These are phyloP conservation scores for Ctenopoma kingsleyae DNA, from an alignment of 2,797 vertebrate genomes.

Conservation along the genomic window DNA sequence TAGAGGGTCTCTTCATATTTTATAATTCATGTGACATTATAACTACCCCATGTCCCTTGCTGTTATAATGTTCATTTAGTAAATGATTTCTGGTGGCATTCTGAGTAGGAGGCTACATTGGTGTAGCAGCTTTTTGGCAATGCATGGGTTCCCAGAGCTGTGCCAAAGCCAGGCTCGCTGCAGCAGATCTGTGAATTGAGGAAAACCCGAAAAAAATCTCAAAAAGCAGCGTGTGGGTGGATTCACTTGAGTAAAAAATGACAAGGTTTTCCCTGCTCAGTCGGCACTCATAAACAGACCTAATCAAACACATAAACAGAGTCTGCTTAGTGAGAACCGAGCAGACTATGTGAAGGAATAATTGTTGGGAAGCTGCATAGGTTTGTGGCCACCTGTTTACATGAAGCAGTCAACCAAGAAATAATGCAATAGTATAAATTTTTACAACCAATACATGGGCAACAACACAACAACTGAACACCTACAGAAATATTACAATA, in stretches of 20 bases:
- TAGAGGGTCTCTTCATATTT: constrained; percentile 5
- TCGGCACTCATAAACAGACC: constrained; percentile 54
- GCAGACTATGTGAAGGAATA: constrained; percentile 1
- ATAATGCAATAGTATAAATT: background rate
- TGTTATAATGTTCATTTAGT: constrained; percentile 49
- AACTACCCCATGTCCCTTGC: constrained; percentile 15
- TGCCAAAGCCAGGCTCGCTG: constrained; percentile 62
- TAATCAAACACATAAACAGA: constrained; percentile 57
- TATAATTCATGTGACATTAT: constrained; percentile 18
- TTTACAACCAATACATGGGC: background rate
- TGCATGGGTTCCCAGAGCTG: constrained; percentile 43
- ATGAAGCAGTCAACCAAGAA: constrained; percentile 16
- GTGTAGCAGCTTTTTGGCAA: constrained; percentile 62
- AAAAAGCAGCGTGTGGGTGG: constrained; percentile 69
- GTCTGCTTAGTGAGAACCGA: constrained; percentile 18
- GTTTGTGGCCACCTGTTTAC: background rate
- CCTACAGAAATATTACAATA: background rate
- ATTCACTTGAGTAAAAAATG: constrained; percentile 68
- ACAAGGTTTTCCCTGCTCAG: constrained; percentile 69
- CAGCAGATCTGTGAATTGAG: constrained; percentile 65
- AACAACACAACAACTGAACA: constrained; percentile 1
- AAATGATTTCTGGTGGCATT: constrained; percentile 53
- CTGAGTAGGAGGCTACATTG: constrained; percentile 59
- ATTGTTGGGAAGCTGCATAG: constrained; percentile 16
- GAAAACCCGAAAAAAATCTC: constrained; percentile 60